A percentile compares a stretch with the other conserved stretches of the same genome.
phyloP scores from a whole-genome alignment of 2,888 invertebrate species.

The Parascotia fuliginaria region DNA sequence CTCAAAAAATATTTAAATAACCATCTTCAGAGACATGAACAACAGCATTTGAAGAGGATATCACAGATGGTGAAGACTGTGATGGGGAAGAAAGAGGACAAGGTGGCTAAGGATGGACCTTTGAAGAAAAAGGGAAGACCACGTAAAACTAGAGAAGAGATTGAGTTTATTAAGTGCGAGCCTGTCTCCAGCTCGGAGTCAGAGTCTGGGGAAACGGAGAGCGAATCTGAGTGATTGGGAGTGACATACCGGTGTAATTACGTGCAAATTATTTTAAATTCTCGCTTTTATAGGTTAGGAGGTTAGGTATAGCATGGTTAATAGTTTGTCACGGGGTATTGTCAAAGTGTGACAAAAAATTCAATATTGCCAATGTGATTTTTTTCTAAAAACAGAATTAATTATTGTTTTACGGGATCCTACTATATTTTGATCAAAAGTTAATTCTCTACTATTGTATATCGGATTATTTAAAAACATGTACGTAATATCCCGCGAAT shows the following conservation, averaged over 20 bases:
- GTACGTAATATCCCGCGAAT: too few relatives aligned
- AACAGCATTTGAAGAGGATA: constrained; percentile 75
- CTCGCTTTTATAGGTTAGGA: background rate
- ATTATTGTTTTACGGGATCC: too few relatives aligned
- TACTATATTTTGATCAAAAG: too few relatives aligned
- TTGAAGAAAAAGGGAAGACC: constrained; percentile 53
- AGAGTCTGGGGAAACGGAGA: constrained; percentile 56
- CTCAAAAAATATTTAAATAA: constrained; percentile 74
- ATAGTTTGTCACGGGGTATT: too few relatives aligned
- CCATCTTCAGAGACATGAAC: constrained; percentile 76
- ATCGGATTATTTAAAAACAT: too few relatives aligned
- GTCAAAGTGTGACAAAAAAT: too few relatives aligned
- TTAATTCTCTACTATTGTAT: too few relatives aligned
- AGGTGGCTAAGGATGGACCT: constrained; percentile 38
- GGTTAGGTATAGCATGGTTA: too few relatives aligned
- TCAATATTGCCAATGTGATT: too few relatives aligned
- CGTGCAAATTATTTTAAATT: constrained; percentile 5
- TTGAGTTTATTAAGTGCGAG: constrained; percentile 80
- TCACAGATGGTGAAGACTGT: constrained; percentile 79
- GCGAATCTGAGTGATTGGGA: constrained; percentile 39
- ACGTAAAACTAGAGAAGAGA: constrained; percentile 61
- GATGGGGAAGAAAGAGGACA: constrained; percentile 63
- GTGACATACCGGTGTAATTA: constrained; percentile 16
- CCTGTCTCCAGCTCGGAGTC: constrained; percentile 71
- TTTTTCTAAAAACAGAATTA: too few relatives aligned